Conservation (phyloP, 2,113 vertebrate species). For the Numida meleagris region DNA sequence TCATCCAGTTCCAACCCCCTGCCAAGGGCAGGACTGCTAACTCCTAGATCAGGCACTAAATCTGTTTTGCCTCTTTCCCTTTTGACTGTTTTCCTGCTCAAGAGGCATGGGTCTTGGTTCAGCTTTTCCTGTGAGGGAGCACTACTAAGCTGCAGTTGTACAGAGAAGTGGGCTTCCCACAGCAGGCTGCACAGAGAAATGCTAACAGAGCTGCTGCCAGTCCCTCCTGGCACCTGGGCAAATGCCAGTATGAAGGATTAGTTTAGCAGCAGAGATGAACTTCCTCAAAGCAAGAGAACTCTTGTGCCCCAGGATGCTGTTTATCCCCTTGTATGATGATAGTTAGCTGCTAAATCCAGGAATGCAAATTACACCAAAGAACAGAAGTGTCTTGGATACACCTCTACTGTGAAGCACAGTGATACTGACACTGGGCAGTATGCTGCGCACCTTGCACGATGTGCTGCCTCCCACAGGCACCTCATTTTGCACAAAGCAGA, state of each 20-base stretch:
- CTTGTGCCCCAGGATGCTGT: background rate
- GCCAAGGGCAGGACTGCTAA: no score
- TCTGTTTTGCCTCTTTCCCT: background rate
- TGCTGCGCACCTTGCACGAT: rapidly evolving
- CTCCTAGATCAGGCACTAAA: no score
- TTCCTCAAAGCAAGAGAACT: background rate
- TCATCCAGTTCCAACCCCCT: no score
- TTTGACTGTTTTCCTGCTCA: background rate
- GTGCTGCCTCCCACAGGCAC: background rate
- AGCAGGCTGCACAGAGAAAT: background rate
- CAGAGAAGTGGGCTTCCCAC: background rate
- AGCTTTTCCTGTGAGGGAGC: background rate
- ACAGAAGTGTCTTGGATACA: background rate
- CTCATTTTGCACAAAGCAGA: background rate
- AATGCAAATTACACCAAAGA: background rate
- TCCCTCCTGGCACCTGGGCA: background rate
- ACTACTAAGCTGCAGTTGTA: background rate
- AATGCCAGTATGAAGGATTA: background rate
- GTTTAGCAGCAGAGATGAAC: background rate
- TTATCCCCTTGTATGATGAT: background rate
- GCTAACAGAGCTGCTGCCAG: background rate
- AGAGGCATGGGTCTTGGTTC: background rate
- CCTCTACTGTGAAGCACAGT: rapidly evolving
- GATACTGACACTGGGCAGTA: rapidly evolving
- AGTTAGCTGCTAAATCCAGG: background rate